These are phyloP conservation scores for Melikaiella ostensackeni DNA, from an alignment of 2,888 invertebrate species.

Conservation along the genomic window DNA sequence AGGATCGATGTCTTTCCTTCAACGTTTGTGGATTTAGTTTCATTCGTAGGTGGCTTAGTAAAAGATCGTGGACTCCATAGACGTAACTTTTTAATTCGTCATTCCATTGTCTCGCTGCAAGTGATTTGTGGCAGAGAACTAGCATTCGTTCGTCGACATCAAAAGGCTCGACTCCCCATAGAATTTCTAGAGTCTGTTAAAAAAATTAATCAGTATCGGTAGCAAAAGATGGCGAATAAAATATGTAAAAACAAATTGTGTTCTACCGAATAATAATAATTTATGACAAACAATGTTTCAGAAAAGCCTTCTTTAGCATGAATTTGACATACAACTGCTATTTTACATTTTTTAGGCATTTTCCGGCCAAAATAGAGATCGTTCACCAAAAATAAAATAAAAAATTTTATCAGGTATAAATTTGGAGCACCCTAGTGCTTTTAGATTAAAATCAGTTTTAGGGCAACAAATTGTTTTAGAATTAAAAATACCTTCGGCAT, in stretches of 20 bases:
- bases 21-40: conserved; percentile 75
- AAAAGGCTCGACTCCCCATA: conserved; percentile 77
- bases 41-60: conserved; percentile 82
- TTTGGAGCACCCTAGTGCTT: neutral
- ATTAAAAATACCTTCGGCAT: conserved; percentile 78
- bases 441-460: neutral
- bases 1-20: conserved; percentile 79
- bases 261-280: no score
- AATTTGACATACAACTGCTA: no score
- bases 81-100: conserved; percentile 81
- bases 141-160: conserved; percentile 83
- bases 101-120: conserved; percentile 83
- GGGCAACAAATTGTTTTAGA: neutral
- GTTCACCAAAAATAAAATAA: no score
- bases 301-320: no score
- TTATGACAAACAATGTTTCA: no score
- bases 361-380: no score
- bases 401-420: no score
- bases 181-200: conserved; percentile 77
- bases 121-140: conserved; percentile 82
- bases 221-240: neutral
- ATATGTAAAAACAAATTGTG: no score
- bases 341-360: no score
- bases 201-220: conserved; percentile 18
- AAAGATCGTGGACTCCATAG: conserved; percentile 85